phyloP scores from a whole-genome alignment of 1,140 invertebrate species.

The Drosophila fuyamai region DNA sequence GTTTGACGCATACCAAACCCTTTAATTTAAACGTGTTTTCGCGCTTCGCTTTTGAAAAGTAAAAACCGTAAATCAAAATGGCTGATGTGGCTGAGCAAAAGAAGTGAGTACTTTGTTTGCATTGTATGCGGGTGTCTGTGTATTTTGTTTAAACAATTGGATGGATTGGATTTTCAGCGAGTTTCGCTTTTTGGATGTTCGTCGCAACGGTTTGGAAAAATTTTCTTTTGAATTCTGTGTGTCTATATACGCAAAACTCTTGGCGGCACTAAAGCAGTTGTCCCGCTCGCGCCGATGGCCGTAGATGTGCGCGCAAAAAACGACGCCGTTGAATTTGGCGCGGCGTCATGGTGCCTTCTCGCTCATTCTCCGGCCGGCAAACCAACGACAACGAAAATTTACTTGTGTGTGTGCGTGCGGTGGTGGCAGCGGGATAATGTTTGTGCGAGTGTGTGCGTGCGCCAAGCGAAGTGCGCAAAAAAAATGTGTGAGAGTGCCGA shows the following conservation, averaged over 20 bases:
- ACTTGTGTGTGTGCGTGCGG: constrained; percentile 57
- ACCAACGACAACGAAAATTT: constrained; percentile 55
- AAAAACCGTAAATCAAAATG: constrained; percentile 78
- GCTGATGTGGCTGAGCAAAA: constrained; percentile 84
- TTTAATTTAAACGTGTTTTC: constrained; percentile 50
- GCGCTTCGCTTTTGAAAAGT: constrained; percentile 69
- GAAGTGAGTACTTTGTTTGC: constrained; percentile 76
- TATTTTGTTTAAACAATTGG: constrained; percentile 61
- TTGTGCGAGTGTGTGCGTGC: constrained; percentile 35
- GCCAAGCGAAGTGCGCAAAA: constrained; percentile 72
- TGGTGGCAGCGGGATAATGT: constrained; percentile 33
- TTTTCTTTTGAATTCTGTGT: constrained; percentile 75
- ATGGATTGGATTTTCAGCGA: constrained; percentile 18
- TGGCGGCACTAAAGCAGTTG: constrained; percentile 48
- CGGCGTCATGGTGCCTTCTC: constrained; percentile 74
- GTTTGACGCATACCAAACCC: constrained; percentile 38
- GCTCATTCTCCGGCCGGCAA: constrained; percentile 78
- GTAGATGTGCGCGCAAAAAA: constrained; percentile 73
- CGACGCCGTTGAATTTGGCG: constrained; percentile 81
- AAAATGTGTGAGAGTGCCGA: constrained; percentile 30
- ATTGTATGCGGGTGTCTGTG: constrained; percentile 38
- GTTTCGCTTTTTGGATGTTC: constrained; percentile 57
- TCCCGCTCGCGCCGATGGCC: constrained; percentile 50
- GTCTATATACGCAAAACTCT: constrained; percentile 77
- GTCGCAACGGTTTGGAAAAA: constrained; percentile 65